These are phyloP conservation scores for Drosophila cognata DNA, from an alignment of 2,888 invertebrate genomes.

Conservation along the genomic window DNA sequence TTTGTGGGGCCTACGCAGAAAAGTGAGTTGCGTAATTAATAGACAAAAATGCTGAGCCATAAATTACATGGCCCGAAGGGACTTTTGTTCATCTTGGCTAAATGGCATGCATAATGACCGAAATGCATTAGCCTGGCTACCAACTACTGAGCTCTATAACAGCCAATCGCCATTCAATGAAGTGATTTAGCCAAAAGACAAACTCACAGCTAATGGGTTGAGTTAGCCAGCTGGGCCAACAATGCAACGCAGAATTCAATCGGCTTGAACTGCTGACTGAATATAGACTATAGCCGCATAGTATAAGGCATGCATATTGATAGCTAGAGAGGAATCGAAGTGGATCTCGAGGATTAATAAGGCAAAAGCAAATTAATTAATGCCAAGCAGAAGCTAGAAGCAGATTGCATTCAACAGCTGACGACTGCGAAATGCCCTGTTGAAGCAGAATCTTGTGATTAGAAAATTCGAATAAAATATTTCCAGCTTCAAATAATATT, in stretches of 20 bases:
- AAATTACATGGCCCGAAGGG: constrained; percentile 44
- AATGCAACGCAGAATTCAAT: constrained; percentile 58
- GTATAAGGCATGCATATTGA: neutral
- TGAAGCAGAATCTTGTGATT: neutral
- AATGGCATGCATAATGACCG: constrained; percentile 57
- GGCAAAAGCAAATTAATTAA: constrained; percentile 31
- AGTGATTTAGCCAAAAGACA: constrained; percentile 24
- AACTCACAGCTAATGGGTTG: constrained; percentile 38
- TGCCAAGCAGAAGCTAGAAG: constrained; percentile 2
- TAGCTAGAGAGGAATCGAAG: neutral
- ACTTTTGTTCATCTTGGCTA: constrained; percentile 53
- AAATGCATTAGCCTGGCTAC: constrained; percentile 51
- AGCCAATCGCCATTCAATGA: constrained; percentile 44
- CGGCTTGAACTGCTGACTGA: constrained; percentile 36
- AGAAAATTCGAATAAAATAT: neutral
- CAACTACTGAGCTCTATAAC: constrained; percentile 7
- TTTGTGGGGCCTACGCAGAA: constrained; percentile 6
- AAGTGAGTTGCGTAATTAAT: constrained; percentile 61
- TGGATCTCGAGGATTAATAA: constrained; percentile 13
- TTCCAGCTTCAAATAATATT: neutral
- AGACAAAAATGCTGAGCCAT: constrained; percentile 48
- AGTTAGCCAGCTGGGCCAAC: constrained; percentile 26
- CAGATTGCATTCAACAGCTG: neutral
- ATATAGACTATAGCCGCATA: constrained; percentile 10
- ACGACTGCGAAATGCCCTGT: neutral